Evolutionary conservation across 2,797 vertebrate species (phyloP), one percentile per base, ranked within the genome.

Genomic region (Cossypha niveicapilla): DNA sequence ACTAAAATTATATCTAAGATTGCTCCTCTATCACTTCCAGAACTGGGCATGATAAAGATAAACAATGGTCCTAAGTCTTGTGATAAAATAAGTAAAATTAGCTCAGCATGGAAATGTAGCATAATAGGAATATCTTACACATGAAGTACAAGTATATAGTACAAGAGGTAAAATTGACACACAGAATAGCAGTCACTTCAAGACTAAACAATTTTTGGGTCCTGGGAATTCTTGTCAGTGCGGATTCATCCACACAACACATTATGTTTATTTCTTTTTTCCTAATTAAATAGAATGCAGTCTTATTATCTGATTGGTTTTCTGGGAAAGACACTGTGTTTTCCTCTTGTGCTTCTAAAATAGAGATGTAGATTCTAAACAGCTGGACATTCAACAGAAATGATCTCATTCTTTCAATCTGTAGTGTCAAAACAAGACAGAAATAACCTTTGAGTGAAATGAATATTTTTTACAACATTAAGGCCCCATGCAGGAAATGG

Each of bases 391-490:
- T 58, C 76, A 82, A 27, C 67, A 90, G 71, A 88, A 94, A 61
- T 95, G 60, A 96, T 79, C 90, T 94, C 93, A 95, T 81, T 88
- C 88, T 70, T 92, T 60, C 82, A 88, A 85, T 94, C 88, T 74
- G 80, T 70, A 85, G 57, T 12, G 0, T 74, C 86, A 94, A 95
- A 95, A 94, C 86, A 94, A 93, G 93, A 86, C 78, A 94, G 90
- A 95, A 95, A 90, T 92, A 96, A 85, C 63, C 80, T 82, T 60
- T 60, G 32, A 88, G 67, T 42, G 58, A 60, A 87, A 37, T 48
- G 56, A 81, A 13, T 86, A 66, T 77, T 79, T 93, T 78, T 83
- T 7, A 74, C 56, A 60, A 88, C 56, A 92, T 58, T 75, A 88
- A 93, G 71, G 74, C 81, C 53, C 60, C 45, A 53, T 0, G 0